phyloP scores from a whole-genome alignment of 1,140 invertebrate species.

The Bombus soroeensis region DNA sequence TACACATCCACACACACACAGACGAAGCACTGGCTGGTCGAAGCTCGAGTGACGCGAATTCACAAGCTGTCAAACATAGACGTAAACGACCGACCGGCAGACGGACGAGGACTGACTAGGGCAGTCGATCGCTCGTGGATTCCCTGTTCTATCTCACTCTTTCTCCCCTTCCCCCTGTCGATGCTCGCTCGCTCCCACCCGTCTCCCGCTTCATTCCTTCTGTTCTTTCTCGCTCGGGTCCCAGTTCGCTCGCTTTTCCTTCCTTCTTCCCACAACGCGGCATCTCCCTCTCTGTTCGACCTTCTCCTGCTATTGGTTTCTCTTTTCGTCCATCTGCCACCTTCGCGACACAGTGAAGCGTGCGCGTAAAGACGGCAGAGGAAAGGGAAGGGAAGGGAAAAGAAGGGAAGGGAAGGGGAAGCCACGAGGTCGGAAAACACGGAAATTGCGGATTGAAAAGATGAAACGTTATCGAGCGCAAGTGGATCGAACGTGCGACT shows the following conservation, averaged over 20 bases:
- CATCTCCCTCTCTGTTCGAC: conserved; percentile 18
- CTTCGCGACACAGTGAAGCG: conserved; percentile 58
- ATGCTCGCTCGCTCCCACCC: conserved; percentile 2
- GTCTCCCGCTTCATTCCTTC: conserved; percentile 10
- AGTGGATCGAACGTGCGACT: conserved; percentile 36
- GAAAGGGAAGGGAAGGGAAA: neutral
- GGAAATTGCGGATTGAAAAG: conserved; percentile 58
- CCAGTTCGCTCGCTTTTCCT: conserved; percentile 14
- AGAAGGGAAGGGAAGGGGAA: conserved; percentile 13
- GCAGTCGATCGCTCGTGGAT: conserved; percentile 76
- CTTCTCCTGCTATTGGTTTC: conserved; percentile 2
- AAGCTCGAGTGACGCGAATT: conserved; percentile 11
- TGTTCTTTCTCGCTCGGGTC: conserved; percentile 38
- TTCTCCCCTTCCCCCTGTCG: conserved; percentile 50
- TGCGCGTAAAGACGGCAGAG: conserved; percentile 23
- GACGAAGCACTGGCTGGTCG: conserved; percentile 12
- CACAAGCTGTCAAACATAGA: conserved; percentile 68
- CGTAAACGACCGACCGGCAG: conserved; percentile 77
- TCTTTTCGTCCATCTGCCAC: conserved; percentile 34
- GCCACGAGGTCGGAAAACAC: conserved; percentile 74
- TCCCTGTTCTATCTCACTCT: conserved; percentile 65
- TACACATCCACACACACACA: neutral
- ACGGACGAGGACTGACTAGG: conserved; percentile 81
- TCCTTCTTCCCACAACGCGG: neutral
- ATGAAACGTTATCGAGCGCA: conserved; percentile 39